Evolutionary conservation across 2,888 invertebrate species (phyloP).

Genomic region (Neoscelio sp.): DNA sequence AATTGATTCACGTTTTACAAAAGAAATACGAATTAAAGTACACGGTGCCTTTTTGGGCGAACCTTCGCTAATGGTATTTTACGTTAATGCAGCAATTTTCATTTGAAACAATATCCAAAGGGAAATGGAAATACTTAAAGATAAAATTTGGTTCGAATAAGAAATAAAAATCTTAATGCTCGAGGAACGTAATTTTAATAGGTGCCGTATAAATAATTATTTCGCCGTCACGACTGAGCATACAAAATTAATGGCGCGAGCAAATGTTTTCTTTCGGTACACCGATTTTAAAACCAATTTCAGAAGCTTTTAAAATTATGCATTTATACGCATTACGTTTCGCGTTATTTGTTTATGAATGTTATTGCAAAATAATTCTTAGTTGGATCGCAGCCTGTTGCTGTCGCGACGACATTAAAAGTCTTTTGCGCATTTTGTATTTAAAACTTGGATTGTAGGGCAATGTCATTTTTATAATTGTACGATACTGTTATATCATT

Average conservation of each 20-base stretch:
- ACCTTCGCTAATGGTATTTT: too few species aligned
- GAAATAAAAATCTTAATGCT: conserved; percentile 8
- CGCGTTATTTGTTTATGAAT: conserved; percentile 36
- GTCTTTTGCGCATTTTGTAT: neutral
- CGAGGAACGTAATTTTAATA: conserved; percentile 18
- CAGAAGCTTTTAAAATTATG: conserved; percentile 35
- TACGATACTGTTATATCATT: conserved; percentile 33
- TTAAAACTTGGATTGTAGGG: conserved; percentile 8
- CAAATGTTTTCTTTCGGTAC: conserved; percentile 34
- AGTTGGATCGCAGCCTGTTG: conserved; percentile 5
- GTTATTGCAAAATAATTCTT: conserved; percentile 6
- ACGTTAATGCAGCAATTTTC: too few species aligned
- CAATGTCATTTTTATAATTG: conserved; percentile 42
- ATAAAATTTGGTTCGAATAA: neutral
- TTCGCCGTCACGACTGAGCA: conserved; percentile 17
- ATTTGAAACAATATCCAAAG: neutral
- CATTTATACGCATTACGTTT: conserved; percentile 42
- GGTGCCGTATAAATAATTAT: conserved; percentile 41
- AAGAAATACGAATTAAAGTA: too few species aligned
- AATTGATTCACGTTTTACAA: too few species aligned
- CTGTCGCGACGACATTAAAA: neutral
- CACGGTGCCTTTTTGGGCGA: too few species aligned
- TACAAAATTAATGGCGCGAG: conserved; percentile 52
- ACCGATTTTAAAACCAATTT: conserved; percentile 46
- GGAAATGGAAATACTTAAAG: neutral